Evolutionary conservation across 2,888 invertebrate genomes (phyloP).

Genomic region (Hylaea fasciaria): DNA sequence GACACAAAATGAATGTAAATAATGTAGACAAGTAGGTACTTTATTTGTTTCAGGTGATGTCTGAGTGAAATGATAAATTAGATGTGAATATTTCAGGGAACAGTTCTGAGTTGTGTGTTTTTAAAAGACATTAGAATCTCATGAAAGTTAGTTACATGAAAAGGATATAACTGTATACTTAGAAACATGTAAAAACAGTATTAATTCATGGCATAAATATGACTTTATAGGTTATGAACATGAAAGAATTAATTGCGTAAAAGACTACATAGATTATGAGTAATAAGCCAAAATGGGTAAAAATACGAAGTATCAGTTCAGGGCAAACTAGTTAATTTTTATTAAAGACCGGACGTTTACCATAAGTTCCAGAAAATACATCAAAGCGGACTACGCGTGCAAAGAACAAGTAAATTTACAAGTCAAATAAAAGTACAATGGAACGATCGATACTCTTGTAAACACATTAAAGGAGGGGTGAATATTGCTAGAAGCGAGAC

Average conservation of each 20-base stretch:
- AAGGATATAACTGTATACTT: no score
- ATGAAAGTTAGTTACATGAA: no score
- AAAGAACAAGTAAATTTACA: conserved; percentile 75
- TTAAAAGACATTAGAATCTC: no score
- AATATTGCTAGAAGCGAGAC: conserved; percentile 48
- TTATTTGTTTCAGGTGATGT: not conserved
- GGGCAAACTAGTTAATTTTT: not conserved
- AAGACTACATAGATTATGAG: no score
- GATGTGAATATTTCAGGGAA: no score
- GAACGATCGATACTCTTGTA: conserved; percentile 84
- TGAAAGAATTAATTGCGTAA: no score
- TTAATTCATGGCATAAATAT: no score
- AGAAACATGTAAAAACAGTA: no score
- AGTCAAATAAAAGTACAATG: conserved; percentile 82
- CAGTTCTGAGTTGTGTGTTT: no score
- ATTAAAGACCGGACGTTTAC: not conserved
- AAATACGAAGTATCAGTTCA: no score
- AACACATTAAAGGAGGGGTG: conserved; percentile 81
- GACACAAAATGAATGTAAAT: not conserved
- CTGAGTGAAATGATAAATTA: not conserved
- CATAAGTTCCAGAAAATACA: conserved; percentile 42
- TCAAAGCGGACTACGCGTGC: conserved; percentile 61
- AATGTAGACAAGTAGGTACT: not conserved
- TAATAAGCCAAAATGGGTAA: no score
- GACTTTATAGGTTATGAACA: no score